Percentiles rank a stretch among this genome's conserved stretches.
phyloP scores from a whole-genome alignment of 2,797 vertebrate genomes.

The Orestias chungarensis region DNA sequence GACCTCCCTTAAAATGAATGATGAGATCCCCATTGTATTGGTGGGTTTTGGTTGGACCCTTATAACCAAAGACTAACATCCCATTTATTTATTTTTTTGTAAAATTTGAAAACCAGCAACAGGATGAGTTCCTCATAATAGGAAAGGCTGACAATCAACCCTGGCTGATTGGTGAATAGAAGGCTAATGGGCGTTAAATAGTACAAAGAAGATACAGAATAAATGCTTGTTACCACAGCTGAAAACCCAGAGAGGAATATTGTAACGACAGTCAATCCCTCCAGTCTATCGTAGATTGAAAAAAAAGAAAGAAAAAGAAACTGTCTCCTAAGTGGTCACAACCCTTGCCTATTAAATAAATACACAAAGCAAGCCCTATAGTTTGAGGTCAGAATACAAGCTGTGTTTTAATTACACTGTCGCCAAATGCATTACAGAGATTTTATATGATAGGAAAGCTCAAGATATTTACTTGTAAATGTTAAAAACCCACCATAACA shows the following conservation, averaged over 20 bases:
- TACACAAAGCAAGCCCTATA: not conserved
- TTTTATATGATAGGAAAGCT: not conserved
- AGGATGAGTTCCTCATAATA: not conserved
- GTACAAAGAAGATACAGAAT: not conserved
- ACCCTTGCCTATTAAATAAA: slow-evolving; percentile 7
- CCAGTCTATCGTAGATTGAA: slow-evolving; percentile 4
- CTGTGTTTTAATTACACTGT: slow-evolving; percentile 24
- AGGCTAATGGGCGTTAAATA: not conserved
- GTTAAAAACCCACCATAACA: slow-evolving; percentile 7
- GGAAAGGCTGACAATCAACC: not conserved
- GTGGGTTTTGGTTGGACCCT: slow-evolving; percentile 25
- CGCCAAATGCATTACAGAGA: not conserved
- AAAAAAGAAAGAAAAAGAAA: slow-evolving; percentile 23
- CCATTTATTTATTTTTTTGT: not conserved
- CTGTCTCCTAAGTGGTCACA: slow-evolving; percentile 7
- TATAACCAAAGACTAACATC: not conserved
- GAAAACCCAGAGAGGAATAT: not conserved
- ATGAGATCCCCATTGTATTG: slow-evolving; percentile 25
- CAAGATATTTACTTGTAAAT: not conserved
- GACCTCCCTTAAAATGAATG: slow-evolving; percentile 12
- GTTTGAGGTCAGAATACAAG: slow-evolving; percentile 23
- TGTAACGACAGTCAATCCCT: slow-evolving; percentile 8
- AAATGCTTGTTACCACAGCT: not conserved
- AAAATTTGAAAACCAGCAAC: not conserved
- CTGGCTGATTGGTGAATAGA: not conserved